A percentile compares a stretch with the other conserved stretches of the same genome.
Conservation (phyloP, 2,888 invertebrate species). For the Tachina lurida region DNA sequence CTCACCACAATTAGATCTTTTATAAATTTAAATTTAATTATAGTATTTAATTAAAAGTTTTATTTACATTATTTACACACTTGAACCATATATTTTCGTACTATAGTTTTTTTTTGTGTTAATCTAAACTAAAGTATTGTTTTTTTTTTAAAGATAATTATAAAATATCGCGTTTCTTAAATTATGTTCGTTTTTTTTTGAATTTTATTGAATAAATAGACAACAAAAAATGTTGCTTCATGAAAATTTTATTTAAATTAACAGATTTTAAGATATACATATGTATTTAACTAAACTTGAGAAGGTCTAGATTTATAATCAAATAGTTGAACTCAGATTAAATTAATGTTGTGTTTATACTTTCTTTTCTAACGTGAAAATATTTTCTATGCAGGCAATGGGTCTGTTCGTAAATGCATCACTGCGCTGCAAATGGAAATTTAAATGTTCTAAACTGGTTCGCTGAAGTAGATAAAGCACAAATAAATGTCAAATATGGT, state of each 20-base stretch:
- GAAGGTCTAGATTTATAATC: neutral
- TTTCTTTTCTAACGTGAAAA: too few relatives aligned
- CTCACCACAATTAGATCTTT: neutral
- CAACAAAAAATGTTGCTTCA: neutral
- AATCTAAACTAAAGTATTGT: neutral
- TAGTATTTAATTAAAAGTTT: neutral
- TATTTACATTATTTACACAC: constrained; percentile 41
- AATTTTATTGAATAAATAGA: too few relatives aligned
- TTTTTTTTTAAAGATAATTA: neutral
- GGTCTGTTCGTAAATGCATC: too few relatives aligned
- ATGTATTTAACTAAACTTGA: neutral
- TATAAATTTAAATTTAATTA: constrained; percentile 10
- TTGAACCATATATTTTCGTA: neutral
- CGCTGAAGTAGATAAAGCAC: too few relatives aligned
- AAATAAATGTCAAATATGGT: too few relatives aligned
- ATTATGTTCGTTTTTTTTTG: too few relatives aligned
- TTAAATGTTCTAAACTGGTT: too few relatives aligned
- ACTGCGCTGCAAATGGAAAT: too few relatives aligned
- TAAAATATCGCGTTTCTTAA: too few relatives aligned
- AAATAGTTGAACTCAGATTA: neutral
- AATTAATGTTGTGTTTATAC: neutral
- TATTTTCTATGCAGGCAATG: too few relatives aligned
- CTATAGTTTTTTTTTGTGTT: neutral
- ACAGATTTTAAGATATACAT: neutral
- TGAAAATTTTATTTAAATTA: neutral